Base-by-base conservation (phyloP, 92 coral and sea anemone species). In the Epizoanthus stellaris region DNA sequence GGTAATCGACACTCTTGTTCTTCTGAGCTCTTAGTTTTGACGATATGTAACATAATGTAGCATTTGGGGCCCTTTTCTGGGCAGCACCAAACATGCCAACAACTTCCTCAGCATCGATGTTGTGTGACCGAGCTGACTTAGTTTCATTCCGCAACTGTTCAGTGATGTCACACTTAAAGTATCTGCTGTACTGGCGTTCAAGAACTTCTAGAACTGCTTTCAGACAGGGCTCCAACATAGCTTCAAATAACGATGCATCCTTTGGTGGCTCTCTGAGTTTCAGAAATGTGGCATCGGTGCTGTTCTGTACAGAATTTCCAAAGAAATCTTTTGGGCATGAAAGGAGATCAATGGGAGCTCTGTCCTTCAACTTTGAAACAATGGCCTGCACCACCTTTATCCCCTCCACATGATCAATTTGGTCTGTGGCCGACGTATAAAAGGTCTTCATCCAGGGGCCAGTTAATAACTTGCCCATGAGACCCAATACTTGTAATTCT, bases 51-150 rank as follows among this genome's bases (percentile, higher is more conserved):
- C 80, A 73, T 8, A 73, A 19, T 14, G 58, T 73, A n/a, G 80
- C 57, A 73, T 73, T 73, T 30, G 80, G 80, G 16, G 80, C 16
- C 52, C 57, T 30, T 23, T 34, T 21, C 23, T 60, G 12, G 15
- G 80, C 80, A 30, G 80, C 80, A 19, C 19, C 40, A 73, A 73
- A 73, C 80, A 73, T 73, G 54, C 80, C 59, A n/a, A 23, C 16
- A 42, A 73, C 80, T 43, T 23, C 80, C 57, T 73, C 80, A 34
- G 80, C 80, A 73, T 73, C 80, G 52, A 73, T 73, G 80, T 73
- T 73, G 57, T 73, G 80, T 9, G 57, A 73, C 54, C 80, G 16
- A 54, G 80, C 80, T 19, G 58, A 73, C 6, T 73, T 34, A 34
- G 80, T 43, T 73, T 73, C 80, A 20, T 73, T 54, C 16, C 80